Percentiles rank a stretch among this genome's conserved stretches.
Evolutionary conservation across 2,888 invertebrate genomes (phyloP).

Genomic region (Macropis europaea): DNA sequence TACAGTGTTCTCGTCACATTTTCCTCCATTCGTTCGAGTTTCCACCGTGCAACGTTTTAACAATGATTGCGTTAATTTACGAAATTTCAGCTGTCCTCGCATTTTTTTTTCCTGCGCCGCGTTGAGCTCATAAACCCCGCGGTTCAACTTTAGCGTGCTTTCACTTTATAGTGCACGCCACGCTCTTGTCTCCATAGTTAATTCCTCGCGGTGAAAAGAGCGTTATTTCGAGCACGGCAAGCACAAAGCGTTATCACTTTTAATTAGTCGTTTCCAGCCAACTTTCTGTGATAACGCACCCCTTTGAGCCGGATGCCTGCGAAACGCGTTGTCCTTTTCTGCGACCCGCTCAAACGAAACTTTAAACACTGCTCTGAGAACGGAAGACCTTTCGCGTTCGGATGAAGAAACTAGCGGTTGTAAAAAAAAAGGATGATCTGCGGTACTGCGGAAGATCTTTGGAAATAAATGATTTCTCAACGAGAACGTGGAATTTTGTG

Average conservation of each 20-base stretch:
- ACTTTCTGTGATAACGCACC: conserved; percentile 19
- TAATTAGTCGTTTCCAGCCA: conserved; percentile 34
- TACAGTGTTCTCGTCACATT: background rate
- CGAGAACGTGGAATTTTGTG: no score
- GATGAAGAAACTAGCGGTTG: background rate
- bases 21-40: background rate
- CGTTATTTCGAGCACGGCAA: conserved; percentile 17
- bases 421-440: background rate
- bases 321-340: background rate
- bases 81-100: conserved; percentile 7
- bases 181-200: conserved; percentile 13
- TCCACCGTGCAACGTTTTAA: conserved; percentile 1
- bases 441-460: no score
- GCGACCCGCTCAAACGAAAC: background rate
- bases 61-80: conserved; percentile 1
- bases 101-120: background rate
- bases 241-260: conserved; percentile 45
- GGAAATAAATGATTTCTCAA: no score
- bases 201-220: conserved; percentile 26
- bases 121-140: conserved; percentile 15
- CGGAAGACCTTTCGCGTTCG: background rate
- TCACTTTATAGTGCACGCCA: background rate
- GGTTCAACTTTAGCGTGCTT: background rate
- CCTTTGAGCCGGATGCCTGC: conserved; percentile 9
- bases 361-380: background rate